Base-by-base conservation (phyloP, 1,140 invertebrate genomes). In the Diachasma alloeum region DNA sequence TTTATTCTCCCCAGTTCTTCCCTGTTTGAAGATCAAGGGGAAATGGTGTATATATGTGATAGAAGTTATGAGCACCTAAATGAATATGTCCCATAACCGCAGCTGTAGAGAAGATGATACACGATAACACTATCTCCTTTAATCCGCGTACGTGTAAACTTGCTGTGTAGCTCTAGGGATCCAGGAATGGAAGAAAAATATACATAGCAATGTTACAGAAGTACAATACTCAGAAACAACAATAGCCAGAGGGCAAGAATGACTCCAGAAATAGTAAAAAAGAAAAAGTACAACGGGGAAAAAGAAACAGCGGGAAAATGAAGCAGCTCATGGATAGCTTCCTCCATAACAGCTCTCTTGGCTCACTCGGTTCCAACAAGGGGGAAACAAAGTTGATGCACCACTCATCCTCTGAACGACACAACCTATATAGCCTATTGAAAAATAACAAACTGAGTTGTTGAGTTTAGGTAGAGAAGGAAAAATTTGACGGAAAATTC, bases 261-360 rank as follows among this genome's bases (percentile, higher is more conserved):
- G 72, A 39, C 24, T 69, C 36, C 44, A 31, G 22, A 10, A 22
- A 36, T 31, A 56, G 46, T 73, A 46, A 36, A 74, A n/a, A 6
- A 77, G 44, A 69, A 77, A 46, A 36, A 63, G 36, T 63, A 66
- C 72, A 77, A 77, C 24, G 31, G 67, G 37, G 9, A 70, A 36
- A 13, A 70, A 71, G 53, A 67, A n/a, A 31, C 31, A 31, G 31
- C 31, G 31, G 31, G 31, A 36, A 44, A 39, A 68, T 37, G 44
- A 53, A n/a, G 75, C 19, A 39, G 8, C 39, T 31, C 42, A 48
- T 71, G 48, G 56, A 67, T 77, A 72, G 53, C 72, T 77, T 77
- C 44, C 66, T 53, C 36, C 31, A 24, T 63, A 75, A 78, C 69
- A 71, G 69, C 73, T 72, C 73, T 68, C 68, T 15, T 11, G 72